These are phyloP conservation scores for Euborellia annulipes DNA, from an alignment of 1,140 invertebrate genomes.

Conservation along the genomic window DNA sequence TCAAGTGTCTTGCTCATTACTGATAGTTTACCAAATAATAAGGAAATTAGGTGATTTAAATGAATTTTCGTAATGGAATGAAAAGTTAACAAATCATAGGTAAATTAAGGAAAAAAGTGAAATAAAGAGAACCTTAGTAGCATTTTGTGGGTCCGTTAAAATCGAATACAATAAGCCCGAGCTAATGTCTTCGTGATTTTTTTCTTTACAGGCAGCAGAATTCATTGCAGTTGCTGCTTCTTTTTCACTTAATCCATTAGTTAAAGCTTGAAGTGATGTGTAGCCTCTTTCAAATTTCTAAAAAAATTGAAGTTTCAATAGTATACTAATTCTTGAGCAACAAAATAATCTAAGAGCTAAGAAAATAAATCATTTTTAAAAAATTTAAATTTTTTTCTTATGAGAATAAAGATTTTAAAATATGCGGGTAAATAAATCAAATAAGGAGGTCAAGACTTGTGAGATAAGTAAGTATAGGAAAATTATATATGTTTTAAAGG, in stretches of 20 bases:
- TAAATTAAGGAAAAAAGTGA: not conserved
- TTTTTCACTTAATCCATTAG: constrained; percentile 73
- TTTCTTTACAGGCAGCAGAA: constrained; percentile 73
- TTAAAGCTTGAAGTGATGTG: constrained; percentile 53
- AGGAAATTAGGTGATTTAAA: not conserved
- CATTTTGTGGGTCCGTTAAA: constrained; percentile 69
- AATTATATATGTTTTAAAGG: too few relatives aligned
- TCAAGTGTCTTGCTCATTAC: not conserved
- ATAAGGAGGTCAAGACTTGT: too few relatives aligned
- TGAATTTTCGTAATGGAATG: not conserved
- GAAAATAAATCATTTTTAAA: too few relatives aligned
- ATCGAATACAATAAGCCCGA: constrained; percentile 78
- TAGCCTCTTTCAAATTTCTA: constrained; percentile 83
- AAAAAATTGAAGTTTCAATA: constrained; percentile 32
- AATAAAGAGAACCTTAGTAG: constrained; percentile 41
- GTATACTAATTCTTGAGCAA: too few relatives aligned
- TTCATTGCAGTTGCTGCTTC: constrained; percentile 84
- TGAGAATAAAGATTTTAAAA: too few relatives aligned
- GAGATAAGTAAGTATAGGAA: too few relatives aligned
- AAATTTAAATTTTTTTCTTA: too few relatives aligned
- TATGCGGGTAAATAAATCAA: too few relatives aligned
- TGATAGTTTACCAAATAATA: not conserved
- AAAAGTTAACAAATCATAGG: not conserved
- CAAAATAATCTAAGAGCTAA: too few relatives aligned
- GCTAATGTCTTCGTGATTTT: constrained; percentile 75